Evolutionary conservation across 2,113 vertebrate species (phyloP), one percentile per base, ranked within the genome.

Genomic region (Vulpes vulpes): DNA sequence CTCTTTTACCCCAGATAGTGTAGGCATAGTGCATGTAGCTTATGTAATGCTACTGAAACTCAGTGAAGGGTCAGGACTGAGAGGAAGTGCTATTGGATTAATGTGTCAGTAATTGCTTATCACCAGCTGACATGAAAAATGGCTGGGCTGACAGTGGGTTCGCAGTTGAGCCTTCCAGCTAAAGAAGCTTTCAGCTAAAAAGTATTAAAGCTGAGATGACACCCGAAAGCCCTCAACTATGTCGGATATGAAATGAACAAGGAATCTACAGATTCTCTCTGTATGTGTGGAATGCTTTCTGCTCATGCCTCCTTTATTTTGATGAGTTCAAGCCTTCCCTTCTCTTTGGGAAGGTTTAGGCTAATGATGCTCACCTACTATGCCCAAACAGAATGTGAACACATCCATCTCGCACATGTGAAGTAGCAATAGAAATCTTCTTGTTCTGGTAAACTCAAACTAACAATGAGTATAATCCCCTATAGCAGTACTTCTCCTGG

Each of bases 21-120:
- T 27, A 38, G 11, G 67, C 95, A 23, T 22, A 73, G 62, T 74
- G 30, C 32, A 69, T 97, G 0, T 94, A 95, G 92, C 69, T 97
- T 81, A 78, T 96, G 80, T 85, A 62, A 60, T 96, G 96, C 71
- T 96, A 27, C 25, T 97, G 89, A 97, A 96, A 74, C 51, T 92
- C 80, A 97, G 88, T n/a, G 80, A 97, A 98, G 98, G 95, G 92
- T 96, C 97, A 98, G 86, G 81, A 59, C 96, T 95, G 92, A 95
- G 74, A 95, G 17, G 27, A 83, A 98, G 53, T 12, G 35, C 96
- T 92, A 94, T 69, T 30, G 79, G 95, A 98, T 98, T 98, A 97
- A 97, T 95, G 57, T 98, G 92, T 97, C 97, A 95, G 92, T 98
- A 98, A 98, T 98, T 98, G 96, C 74, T 98, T 96, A 89, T 93